Percentiles rank a stretch among this genome's conserved stretches.
Evolutionary conservation across 2,797 vertebrate species (phyloP).

Genomic region (Novumbra hubbsi): DNA sequence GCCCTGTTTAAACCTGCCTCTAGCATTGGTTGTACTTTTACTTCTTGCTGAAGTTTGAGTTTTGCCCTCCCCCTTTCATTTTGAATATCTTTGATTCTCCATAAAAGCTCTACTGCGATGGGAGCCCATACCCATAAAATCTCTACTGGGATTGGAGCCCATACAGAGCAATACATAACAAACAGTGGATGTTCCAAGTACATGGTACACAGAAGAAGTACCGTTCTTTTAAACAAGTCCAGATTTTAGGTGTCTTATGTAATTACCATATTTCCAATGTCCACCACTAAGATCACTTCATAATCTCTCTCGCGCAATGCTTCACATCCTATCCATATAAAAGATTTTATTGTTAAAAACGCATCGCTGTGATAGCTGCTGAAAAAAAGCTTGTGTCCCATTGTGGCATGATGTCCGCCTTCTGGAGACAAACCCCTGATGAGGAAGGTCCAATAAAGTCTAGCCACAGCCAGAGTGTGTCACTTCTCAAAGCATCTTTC

Average conservation of each 20-base stretch:
- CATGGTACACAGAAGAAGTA: background rate
- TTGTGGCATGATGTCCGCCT: slow-evolving; percentile 64
- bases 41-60: no score
- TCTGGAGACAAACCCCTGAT: slow-evolving; percentile 59
- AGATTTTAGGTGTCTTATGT: background rate
- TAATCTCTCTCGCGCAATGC: background rate
- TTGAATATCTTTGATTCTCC: no score
- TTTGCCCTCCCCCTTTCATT: no score
- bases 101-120: no score
- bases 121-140: no score
- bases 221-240: background rate
- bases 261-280: background rate
- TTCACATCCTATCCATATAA: background rate
- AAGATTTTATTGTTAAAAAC: background rate
- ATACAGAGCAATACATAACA: no score
- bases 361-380: slow-evolving; percentile 35
- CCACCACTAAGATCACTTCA: slow-evolving; percentile 9
- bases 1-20: no score
- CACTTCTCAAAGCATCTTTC: slow-evolving; percentile 62
- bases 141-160: no score
- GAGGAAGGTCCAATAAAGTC: slow-evolving; percentile 67
- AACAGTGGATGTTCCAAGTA: no score
- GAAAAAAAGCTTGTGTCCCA: slow-evolving; percentile 51
- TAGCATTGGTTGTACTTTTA: no score
- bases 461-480: slow-evolving; percentile 63